Evolutionary conservation across 1,140 invertebrate genomes (phyloP).

Genomic region (Sycophaga agraensis): DNA sequence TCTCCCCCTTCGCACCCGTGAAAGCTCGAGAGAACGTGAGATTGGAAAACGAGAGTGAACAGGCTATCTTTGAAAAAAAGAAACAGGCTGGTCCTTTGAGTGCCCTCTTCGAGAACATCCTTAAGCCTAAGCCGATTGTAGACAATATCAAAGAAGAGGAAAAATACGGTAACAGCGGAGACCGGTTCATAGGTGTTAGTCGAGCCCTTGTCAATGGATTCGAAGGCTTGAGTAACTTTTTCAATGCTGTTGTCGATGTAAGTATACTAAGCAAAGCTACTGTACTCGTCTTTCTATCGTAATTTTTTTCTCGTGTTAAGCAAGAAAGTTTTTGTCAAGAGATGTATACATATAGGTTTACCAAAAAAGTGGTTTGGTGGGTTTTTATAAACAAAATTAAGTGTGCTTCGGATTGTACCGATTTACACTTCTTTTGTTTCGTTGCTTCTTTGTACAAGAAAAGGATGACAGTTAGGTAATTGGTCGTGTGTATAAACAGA

Average conservation of each 20-base stretch:
- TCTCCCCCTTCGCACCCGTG: constrained; percentile 31
- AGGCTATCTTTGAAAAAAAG: constrained; percentile 41
- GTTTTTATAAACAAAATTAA: too few species aligned
- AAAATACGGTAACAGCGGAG: constrained; percentile 70
- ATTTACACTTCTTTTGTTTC: too few species aligned
- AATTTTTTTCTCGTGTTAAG: too few species aligned
- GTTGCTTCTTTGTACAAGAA: too few species aligned
- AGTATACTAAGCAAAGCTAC: too few species aligned
- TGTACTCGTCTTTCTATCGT: too few species aligned
- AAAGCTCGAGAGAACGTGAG: constrained; percentile 38
- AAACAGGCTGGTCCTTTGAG: constrained; percentile 34
- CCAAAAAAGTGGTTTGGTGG: too few species aligned
- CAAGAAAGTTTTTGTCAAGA: too few species aligned
- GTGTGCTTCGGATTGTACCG: too few species aligned
- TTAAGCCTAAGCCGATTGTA: constrained; percentile 64
- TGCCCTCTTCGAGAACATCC: constrained; percentile 34
- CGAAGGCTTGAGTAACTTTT: constrained; percentile 63
- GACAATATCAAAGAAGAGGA: constrained; percentile 69
- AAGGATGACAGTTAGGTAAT: too few species aligned
- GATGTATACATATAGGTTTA: too few species aligned
- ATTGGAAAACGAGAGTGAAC: constrained; percentile 40
- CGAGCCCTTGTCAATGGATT: constrained; percentile 62
- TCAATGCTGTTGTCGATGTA: constrained; percentile 58
- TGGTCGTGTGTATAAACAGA: too few species aligned
- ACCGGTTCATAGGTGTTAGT: constrained; percentile 61